A percentile compares a stretch with the other conserved stretches of the same genome.
phyloP scores from a whole-genome alignment of 2,888 invertebrate genomes.

The Scaptomyza cyrtandrae region DNA sequence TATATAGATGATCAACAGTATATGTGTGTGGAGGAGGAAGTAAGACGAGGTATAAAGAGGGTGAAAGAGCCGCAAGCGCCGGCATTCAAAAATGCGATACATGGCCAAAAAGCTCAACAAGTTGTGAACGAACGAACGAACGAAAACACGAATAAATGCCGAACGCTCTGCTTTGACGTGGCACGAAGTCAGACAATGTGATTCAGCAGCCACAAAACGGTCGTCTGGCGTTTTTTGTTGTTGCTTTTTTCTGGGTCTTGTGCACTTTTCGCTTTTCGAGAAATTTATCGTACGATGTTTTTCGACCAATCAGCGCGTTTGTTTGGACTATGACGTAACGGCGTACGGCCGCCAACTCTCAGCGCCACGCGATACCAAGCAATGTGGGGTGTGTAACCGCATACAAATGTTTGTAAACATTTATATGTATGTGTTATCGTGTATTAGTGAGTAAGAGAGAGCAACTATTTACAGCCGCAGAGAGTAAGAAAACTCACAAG shows the following conservation, averaged over 20 bases:
- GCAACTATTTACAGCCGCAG: conserved; percentile 5
- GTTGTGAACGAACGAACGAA: conserved; percentile 41
- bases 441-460: conserved; percentile 1
- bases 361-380: conserved; percentile 56
- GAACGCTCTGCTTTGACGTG: conserved; percentile 54
- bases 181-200: conserved; percentile 68
- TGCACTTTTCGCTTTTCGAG: conserved; percentile 70
- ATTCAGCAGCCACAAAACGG: conserved; percentile 42
- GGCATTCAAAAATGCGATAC: conserved; percentile 32
- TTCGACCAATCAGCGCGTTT: conserved; percentile 82
- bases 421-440: neutral
- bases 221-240: conserved; percentile 30
- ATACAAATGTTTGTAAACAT: conserved; percentile 15
- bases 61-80: conserved; percentile 42
- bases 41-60: neutral
- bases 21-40: neutral
- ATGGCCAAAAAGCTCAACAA: conserved; percentile 61
- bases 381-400: conserved; percentile 47
- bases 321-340: conserved; percentile 83
- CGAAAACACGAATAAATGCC: conserved; percentile 13
- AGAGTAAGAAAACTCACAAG: conserved; percentile 9
- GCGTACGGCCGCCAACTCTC: conserved; percentile 51
- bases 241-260: conserved; percentile 67
- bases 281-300: conserved; percentile 84
- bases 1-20: conserved; percentile 16